These are phyloP conservation scores for Ophonus ardosiacus DNA, from an alignment of 2,888 invertebrate genomes.

Conservation along the genomic window DNA sequence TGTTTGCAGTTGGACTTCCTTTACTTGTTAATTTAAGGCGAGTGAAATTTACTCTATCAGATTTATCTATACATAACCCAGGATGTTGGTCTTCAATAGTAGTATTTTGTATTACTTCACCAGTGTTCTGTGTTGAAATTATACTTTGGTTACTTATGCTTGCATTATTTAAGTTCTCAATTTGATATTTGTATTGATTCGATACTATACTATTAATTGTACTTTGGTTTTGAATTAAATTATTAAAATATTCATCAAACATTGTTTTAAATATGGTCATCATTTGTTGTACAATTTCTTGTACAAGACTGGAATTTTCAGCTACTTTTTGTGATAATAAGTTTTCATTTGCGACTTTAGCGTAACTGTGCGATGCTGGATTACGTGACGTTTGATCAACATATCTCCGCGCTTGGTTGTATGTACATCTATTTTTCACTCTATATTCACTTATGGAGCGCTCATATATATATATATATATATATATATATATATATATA, in stretches of 20 bases:
- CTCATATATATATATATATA: no score
- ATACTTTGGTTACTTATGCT: background rate
- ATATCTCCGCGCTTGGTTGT: background rate
- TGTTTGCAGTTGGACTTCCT: background rate
- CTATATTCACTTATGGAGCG: background rate
- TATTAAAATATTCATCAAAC: background rate
- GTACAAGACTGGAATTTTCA: background rate
- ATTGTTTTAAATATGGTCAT: background rate
- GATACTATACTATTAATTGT: background rate
- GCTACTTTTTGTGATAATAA: background rate
- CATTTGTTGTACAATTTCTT: background rate
- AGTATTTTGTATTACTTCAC: background rate
- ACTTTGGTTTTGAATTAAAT: background rate
- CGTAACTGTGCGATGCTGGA: background rate
- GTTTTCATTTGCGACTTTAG: background rate
- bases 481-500: no score
- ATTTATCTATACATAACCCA: background rate
- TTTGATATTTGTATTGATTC: background rate
- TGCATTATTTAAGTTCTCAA: background rate
- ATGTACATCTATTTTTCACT: background rate
- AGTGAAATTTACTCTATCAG: background rate
- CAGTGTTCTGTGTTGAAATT: background rate
- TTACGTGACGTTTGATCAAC: background rate
- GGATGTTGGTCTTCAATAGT: background rate
- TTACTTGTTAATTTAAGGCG: background rate